Percentiles rank a stretch among this genome's conserved stretches.
Conservation (phyloP, 2,797 vertebrate genomes). For the Cossypha heuglini region DNA sequence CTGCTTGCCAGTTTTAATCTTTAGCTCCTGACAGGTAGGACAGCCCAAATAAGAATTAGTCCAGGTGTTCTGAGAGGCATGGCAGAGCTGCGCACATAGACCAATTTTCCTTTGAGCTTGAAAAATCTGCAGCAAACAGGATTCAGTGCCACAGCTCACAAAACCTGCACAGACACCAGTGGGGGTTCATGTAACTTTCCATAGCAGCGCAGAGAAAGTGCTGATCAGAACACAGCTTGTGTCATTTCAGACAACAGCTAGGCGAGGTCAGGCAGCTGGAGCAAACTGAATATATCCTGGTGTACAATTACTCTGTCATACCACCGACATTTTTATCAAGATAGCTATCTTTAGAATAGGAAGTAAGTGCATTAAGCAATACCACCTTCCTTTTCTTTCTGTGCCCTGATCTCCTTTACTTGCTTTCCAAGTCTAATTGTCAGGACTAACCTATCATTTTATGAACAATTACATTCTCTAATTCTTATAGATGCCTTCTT, state of each 20-base stretch:
- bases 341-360: constrained; percentile 25
- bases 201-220: neutral
- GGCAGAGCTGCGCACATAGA: neutral
- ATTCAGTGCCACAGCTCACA: neutral
- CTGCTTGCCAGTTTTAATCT: neutral
- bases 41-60: neutral
- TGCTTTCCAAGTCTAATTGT: neutral
- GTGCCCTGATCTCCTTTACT: neutral
- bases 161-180: neutral
- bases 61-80: neutral
- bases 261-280: constrained; percentile 24
- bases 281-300: constrained; percentile 31
- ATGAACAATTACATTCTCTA: neutral
- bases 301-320: neutral
- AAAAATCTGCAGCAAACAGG: neutral
- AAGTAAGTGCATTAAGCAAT: neutral
- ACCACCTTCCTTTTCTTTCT: neutral
- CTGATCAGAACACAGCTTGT: neutral
- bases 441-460: neutral
- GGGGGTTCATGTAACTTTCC: neutral
- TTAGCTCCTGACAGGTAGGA: neutral
- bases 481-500: neutral
- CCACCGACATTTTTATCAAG: neutral
- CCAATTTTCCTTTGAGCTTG: neutral
- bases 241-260: neutral